Evolutionary conservation across 2,888 invertebrate species (phyloP), one percentile per base, ranked within the genome.

Genomic region (Fragum whitleyi): DNA sequence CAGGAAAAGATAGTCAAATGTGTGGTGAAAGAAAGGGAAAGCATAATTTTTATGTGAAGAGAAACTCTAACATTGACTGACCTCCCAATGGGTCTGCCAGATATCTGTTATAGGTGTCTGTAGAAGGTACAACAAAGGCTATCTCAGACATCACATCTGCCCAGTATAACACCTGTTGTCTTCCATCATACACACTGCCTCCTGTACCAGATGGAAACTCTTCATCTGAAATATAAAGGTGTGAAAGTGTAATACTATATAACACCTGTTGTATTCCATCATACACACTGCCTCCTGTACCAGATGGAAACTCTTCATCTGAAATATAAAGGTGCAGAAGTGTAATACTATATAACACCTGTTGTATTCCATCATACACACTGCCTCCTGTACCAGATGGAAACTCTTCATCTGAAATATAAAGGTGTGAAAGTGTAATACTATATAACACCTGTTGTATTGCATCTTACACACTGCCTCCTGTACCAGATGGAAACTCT

Each of bases 281-380:
- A 92, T 97, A 98, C 71, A 96, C 94, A 85, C 96, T 93, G 61
- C 97, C 97, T 19, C 96, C 96, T 86, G 95, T 95, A 79, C 95
- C 94, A 57, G 91, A 90, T 59, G 91, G 89, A 71, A 86, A 90
- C 26, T 89, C 91, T 72, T 88, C 88, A 61, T 90, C 91, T 92
- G 72, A 2, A 62, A 67, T n/a, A 59, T 32, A n/a, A 32, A 32
- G 3, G 32, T 55, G 36, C 14, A 53, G n/a, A n/a, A 1, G 98
- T 97, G 98, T 98, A 99, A 94, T 98, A n/a, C n/a, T n/a, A n/a
- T n/a, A 99, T 0, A 99, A 95, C 2, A 98, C 96, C 93, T 97
- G 96, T 77, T 96, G 96, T 74, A 96, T 96, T 0, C 98, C 98
- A 94, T 97, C 97, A 92, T 97, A 98, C 71, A 96, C 94, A 85